phyloP scores from a whole-genome alignment of 2,888 invertebrate genomes.

The Lithodes maja region DNA sequence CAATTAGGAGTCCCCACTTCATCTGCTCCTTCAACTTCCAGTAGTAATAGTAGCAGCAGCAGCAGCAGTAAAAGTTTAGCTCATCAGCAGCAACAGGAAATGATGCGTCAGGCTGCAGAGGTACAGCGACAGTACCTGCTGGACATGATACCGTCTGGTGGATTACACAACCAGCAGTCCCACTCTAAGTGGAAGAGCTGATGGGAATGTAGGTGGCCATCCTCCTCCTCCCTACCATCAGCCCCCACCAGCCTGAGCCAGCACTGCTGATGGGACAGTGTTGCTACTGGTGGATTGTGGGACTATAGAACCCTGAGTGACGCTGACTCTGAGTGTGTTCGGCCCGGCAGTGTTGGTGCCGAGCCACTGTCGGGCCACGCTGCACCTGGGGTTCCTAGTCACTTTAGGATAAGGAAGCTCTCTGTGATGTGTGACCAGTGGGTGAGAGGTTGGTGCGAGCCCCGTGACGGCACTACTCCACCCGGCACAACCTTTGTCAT shows the following conservation, averaged over 20 bases:
- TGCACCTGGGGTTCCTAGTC: slow-evolving; percentile 68
- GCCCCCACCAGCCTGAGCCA: slow-evolving; percentile 56
- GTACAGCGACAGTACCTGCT: slow-evolving; percentile 94
- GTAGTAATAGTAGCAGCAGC: slow-evolving; percentile 85
- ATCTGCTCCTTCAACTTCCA: slow-evolving; percentile 56
- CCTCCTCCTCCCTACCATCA: slow-evolving; percentile 52
- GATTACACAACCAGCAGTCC: slow-evolving; percentile 69
- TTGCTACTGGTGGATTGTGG: slow-evolving; percentile 60
- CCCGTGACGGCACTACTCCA: slow-evolving; percentile 42
- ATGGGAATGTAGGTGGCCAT: slow-evolving; percentile 60
- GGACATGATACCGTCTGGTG: slow-evolving; percentile 88
- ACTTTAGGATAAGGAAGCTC: slow-evolving; percentile 64
- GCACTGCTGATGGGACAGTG: slow-evolving; percentile 62
- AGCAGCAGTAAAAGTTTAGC: slow-evolving; percentile 74
- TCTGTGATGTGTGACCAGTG: slow-evolving; percentile 61
- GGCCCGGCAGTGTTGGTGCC: slow-evolving; percentile 53
- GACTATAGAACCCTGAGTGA: slow-evolving; percentile 59
- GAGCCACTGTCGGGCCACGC: slow-evolving; percentile 59
- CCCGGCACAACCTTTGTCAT: slow-evolving; percentile 34
- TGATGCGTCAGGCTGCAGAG: slow-evolving; percentile 76
- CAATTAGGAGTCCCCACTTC: slow-evolving; percentile 72
- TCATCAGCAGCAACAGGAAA: slow-evolving; percentile 71
- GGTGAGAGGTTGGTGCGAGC: slow-evolving; percentile 44
- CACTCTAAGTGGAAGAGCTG: slow-evolving; percentile 67
- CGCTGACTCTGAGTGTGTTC: slow-evolving; percentile 59